Evolutionary conservation across 2,797 vertebrate species (phyloP).

Genomic region (Halcyon chelicuti): DNA sequence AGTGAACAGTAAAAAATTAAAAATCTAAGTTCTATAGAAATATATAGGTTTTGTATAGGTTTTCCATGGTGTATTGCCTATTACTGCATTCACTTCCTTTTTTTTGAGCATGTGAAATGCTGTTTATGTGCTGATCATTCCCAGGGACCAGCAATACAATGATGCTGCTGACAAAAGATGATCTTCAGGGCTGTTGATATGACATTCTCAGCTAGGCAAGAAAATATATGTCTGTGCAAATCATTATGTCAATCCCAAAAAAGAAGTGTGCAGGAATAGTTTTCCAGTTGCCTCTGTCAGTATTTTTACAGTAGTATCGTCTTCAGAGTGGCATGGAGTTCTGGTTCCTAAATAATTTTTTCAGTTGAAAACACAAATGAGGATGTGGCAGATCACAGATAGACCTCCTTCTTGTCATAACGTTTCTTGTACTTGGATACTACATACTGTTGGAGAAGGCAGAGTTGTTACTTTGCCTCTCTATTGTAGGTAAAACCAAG

Average conservation of each 20-base stretch:
- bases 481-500: not conserved
- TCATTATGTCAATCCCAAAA: not conserved
- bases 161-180: not conserved
- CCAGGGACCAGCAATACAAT: not conserved
- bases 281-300: not conserved
- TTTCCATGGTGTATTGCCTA: not conserved
- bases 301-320: not conserved
- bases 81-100: not conserved
- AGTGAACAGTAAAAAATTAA: not conserved
- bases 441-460: not conserved
- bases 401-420: not conserved
- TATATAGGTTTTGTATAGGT: not conserved
- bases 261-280: not conserved
- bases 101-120: not conserved
- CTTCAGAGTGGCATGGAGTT: not conserved
- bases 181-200: not conserved
- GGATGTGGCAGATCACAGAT: conserved; percentile 1
- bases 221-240: not conserved
- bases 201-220: not conserved
- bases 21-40: not conserved
- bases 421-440: not conserved
- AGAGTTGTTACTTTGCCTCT: not conserved
- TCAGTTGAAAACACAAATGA: not conserved
- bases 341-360: not conserved
- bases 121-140: not conserved